These are phyloP conservation scores for Microtus pennsylvanicus DNA, from an alignment of 2,113 vertebrate species.

Conservation along the genomic window DNA sequence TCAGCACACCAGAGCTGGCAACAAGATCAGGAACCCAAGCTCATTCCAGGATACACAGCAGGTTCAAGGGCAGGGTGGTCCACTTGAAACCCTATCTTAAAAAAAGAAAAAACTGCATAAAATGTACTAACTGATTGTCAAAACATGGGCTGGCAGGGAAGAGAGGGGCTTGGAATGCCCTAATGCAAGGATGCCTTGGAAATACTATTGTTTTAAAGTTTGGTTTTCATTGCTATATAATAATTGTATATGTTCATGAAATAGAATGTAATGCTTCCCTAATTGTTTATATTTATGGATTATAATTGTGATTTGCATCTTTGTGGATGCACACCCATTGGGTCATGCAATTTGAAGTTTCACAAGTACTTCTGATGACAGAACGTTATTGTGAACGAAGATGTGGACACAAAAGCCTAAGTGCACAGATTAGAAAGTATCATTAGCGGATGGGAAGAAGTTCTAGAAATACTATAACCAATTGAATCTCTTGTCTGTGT, in stretches of 20 bases:
- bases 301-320: background rate
- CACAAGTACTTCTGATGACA: background rate
- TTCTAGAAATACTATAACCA: background rate
- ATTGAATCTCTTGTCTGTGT: background rate
- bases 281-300: background rate
- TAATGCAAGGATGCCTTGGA: conserved; percentile 26
- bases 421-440: background rate
- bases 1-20: background rate
- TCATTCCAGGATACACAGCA: background rate
- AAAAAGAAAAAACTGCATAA: background rate
- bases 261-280: background rate
- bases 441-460: background rate
- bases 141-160: background rate
- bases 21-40: background rate
- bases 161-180: background rate
- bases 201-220: background rate
- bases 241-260: background rate
- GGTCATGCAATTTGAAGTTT: background rate
- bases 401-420: background rate
- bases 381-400: background rate
- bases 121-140: conserved; percentile 18
- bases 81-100: background rate
- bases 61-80: background rate
- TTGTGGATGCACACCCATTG: background rate
- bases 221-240: background rate